Evolutionary conservation across 2,888 invertebrate genomes (phyloP), one percentile per base, ranked within the genome.

Genomic region (Dynastes tityus): DNA sequence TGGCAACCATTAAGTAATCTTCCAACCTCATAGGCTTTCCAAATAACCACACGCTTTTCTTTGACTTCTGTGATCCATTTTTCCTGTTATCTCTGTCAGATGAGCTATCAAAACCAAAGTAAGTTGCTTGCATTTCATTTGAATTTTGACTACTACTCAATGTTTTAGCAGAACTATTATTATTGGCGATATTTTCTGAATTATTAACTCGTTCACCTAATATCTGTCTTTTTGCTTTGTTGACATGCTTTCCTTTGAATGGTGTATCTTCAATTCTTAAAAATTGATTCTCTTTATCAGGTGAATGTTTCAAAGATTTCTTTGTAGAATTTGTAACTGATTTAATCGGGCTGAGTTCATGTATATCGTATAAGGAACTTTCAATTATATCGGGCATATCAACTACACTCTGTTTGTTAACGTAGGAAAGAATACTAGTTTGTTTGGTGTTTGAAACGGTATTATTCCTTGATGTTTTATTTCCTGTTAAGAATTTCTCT

Each of bases 331-430:
- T 61, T 0, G n/a, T 22, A 2, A 13, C 9, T 6, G 40, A 37
- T 67, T 79, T 80, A 49, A 79, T 75, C 1, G 80, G 80, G 40
- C 80, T 80, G 16, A 80, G 70, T 16, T 80, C 76, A 40, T 78
- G 75, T 6, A 61, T 71, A 67, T 80, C 80, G 53, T 78, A 80
- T n/a, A 80, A 51, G 1, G 75, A 73, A 58, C 29, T 49, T 64
- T 76, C 49, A 22, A 40, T 40, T 1, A 73, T 29, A 45, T 58
- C 58, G 2, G 73, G 61, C 13, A 40, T 58, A 55, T 73, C 73
- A 27, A 6, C 1, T 11, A n/a, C 22, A 40, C 13, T 67, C 29
- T 37, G 51, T n/a, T 76, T 64, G n/a, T 74, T 77, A 1, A 79
- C 45, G 51, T 76, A 80, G 8, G 75, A 67, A 37, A 79, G 67